Evolutionary conservation across 2,888 invertebrate genomes (phyloP).

Genomic region (Mermis nigrescens): DNA sequence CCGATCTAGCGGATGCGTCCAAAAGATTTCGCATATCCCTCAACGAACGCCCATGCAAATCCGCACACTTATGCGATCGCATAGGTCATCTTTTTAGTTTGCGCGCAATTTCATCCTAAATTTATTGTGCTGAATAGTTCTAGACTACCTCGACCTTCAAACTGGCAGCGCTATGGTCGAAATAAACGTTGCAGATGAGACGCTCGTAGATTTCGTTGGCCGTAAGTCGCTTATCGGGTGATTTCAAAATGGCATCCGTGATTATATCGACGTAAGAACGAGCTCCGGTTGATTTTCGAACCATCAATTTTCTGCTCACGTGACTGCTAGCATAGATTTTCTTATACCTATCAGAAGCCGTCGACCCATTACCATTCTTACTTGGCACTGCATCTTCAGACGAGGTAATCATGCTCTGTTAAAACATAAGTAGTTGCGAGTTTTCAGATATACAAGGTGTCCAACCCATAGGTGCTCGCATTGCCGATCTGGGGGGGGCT

Average conservation of each 20-base stretch:
- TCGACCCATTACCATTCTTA: too few relatives aligned
- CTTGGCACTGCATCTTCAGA: too few relatives aligned
- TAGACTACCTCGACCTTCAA: too few relatives aligned
- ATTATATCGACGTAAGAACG: not conserved
- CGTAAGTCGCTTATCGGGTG: not conserved
- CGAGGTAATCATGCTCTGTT: too few relatives aligned
- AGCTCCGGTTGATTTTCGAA: not conserved
- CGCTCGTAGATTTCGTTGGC: conserved; percentile 1
- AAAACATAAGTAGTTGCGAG: too few relatives aligned
- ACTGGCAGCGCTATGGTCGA: not conserved
- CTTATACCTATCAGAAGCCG: too few relatives aligned
- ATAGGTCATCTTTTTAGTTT: not conserved
- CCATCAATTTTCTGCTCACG: not conserved
- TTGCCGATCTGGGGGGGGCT: too few relatives aligned
- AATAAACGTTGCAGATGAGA: not conserved
- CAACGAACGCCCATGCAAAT: not conserved
- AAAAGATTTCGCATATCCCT: not conserved
- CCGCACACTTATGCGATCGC: not conserved
- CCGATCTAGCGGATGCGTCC: not conserved
- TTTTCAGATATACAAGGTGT: too few relatives aligned
- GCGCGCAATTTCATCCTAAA: too few relatives aligned
- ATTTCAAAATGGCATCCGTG: not conserved
- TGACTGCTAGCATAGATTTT: too few relatives aligned
- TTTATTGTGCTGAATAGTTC: too few relatives aligned
- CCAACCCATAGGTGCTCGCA: too few relatives aligned